Conservation (phyloP, 2,797 vertebrate genomes). For the Enteromius paludinosus region DNA sequence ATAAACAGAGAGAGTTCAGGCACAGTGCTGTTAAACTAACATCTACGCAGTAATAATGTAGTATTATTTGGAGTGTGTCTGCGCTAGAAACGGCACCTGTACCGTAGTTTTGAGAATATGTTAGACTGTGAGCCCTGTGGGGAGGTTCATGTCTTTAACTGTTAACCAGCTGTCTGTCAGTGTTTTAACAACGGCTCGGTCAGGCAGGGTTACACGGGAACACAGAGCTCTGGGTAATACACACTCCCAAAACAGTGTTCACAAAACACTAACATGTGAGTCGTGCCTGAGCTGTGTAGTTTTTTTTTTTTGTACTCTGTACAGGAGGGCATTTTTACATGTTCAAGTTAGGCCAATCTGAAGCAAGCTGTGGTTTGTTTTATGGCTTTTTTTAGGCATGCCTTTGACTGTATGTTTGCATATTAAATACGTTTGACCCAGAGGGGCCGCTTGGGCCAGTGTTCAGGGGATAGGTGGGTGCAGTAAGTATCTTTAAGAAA, state of each 20-base stretch:
- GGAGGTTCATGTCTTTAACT: conserved; percentile 63
- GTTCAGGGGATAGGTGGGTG: neutral
- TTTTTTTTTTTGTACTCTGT: conserved; percentile 54
- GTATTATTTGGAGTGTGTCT: conserved; percentile 68
- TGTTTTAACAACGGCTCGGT: conserved; percentile 52
- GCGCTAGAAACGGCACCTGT: conserved; percentile 63
- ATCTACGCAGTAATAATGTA: conserved; percentile 65
- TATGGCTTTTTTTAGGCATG: conserved; percentile 49
- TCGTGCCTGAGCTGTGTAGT: conserved; percentile 15
- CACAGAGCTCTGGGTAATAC: conserved; percentile 46
- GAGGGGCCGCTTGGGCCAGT: neutral
- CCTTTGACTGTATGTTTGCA: conserved; percentile 50
- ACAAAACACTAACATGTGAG: conserved; percentile 35
- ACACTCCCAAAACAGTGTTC: conserved; percentile 41
- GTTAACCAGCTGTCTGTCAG: conserved; percentile 51
- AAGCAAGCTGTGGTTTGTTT: conserved; percentile 48
- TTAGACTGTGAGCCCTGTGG: conserved; percentile 55
- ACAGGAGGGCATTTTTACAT: conserved; percentile 50
- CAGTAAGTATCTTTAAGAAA: conserved; percentile 8
- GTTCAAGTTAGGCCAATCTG: conserved; percentile 39
- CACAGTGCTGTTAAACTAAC: conserved; percentile 49
- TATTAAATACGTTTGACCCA: conserved; percentile 13
- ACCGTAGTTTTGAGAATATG: conserved; percentile 61
- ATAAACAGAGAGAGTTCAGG: conserved; percentile 43
- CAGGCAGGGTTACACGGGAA: conserved; percentile 58